phyloP scores from a whole-genome alignment of 2,113 vertebrate genomes.

The Brachypodius melanocephalos region DNA sequence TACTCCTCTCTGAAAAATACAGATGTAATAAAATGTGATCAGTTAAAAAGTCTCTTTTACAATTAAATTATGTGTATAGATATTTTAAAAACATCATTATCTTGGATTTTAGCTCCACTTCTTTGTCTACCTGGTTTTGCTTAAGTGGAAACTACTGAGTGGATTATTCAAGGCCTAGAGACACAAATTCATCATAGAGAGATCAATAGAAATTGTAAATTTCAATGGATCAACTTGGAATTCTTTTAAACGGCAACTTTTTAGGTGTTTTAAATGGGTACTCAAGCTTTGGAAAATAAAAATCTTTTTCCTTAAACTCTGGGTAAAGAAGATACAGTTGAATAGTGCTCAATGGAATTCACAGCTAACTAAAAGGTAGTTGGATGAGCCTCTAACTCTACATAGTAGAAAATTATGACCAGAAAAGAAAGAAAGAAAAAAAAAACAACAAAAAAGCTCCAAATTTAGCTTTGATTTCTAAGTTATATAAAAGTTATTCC shows the following conservation, averaged over 20 bases:
- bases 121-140: not conserved
- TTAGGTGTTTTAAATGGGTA: not conserved
- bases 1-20: not conserved
- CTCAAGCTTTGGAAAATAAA: not conserved
- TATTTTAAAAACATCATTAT: not conserved
- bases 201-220: not conserved
- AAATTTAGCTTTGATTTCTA: not conserved
- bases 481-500: not conserved
- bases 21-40: not conserved
- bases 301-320: not conserved
- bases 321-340: not conserved
- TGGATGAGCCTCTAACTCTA: not conserved
- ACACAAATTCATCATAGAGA: not conserved
- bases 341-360: not conserved
- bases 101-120: not conserved
- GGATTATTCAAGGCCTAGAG: not conserved
- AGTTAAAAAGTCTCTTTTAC: not conserved
- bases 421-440: not conserved
- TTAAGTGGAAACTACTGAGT: not conserved
- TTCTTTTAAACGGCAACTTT: not conserved
- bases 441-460: not conserved
- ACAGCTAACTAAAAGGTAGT: not conserved
- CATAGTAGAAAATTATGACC: not conserved
- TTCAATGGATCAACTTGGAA: not conserved
- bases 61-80: not conserved